phyloP scores from a whole-genome alignment of 2,113 vertebrate species.

The Cebus imitator region DNA sequence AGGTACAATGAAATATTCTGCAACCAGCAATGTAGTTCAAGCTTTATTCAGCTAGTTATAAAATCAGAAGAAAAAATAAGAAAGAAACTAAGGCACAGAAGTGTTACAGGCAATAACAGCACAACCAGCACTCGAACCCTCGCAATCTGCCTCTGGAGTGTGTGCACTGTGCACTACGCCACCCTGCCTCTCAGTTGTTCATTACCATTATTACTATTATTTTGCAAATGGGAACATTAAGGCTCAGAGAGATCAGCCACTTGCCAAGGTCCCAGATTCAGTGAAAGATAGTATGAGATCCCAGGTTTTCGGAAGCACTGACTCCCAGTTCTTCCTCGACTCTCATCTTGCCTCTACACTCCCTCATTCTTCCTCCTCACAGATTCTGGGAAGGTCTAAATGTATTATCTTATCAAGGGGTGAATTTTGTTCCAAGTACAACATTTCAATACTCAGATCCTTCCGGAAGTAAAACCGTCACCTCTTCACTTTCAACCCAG shows the following conservation, averaged over 20 bases:
- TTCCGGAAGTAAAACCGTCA: background rate
- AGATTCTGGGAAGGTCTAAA: background rate
- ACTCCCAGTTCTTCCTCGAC: background rate
- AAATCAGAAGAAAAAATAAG: background rate
- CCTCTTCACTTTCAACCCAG: background rate
- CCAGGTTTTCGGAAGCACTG: background rate
- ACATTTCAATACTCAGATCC: background rate
- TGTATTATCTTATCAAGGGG: background rate
- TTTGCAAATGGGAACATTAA: constrained; percentile 33
- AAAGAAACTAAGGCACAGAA: background rate
- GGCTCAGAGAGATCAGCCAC: background rate
- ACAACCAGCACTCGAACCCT: background rate
- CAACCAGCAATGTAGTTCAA: background rate
- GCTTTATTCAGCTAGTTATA: background rate
- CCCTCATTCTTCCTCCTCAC: background rate
- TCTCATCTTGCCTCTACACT: background rate
- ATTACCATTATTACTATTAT: background rate
- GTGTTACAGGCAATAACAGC: background rate
- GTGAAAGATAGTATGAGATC: background rate
- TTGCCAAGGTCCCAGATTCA: background rate
- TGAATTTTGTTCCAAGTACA: background rate
- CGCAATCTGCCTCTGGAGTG: background rate
- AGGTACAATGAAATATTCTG: background rate
- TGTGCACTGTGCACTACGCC: background rate
- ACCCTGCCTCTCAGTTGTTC: background rate